Base-by-base conservation (phyloP, 2,113 vertebrate genomes). In the Nannobrachium achirus region DNA sequence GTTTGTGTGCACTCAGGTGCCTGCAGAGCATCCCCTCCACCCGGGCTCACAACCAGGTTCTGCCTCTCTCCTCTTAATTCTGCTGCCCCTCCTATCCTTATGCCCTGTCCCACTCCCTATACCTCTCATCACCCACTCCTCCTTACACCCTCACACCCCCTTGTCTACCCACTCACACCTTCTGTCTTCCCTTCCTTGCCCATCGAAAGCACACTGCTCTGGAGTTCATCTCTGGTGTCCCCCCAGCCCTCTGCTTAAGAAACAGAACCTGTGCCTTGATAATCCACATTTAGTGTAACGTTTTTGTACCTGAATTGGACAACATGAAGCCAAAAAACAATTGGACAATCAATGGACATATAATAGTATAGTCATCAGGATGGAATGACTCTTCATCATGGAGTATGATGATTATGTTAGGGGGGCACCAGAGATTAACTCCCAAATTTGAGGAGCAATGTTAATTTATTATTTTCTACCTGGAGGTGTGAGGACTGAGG, bases 1-100 rank as follows among this genome's bases (percentile, higher is more conserved):
- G 98, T 97, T 97, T 99, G 96, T 98, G 97, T 96, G 96, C 98
- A 97, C 97, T 99, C 95, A 98, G 97, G 95, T 99, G 97, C 96
- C 96, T 98, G 95, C 96, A 98, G 96, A 98, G 96, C 96, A 97
- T 99, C 95, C 97, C 97, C 94, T 96, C 96, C 96, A 96, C 95
- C 96, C 96, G 96, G 96, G 97, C 95, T 96, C 96, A 98, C 92
- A 93, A 92, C 96, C 97, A 99, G 97, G 97, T 93, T 92, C 92
- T 98, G 95, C 96, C 90, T 91, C 86, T 93, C 90, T 91, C 87
- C 91, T 91, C 89, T 89, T 83, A 88, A 86, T 88, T 88, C 90
- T 88, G 85, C 81, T 87, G 76, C 75, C 83, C 86, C 76, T 77
- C 70, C 72, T 20, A 67, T 33, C 71, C 82, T 77, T 76, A 66